A percentile compares a stretch with the other conserved stretches of the same genome.
These are phyloP conservation scores for Drosophila jambulina DNA, from an alignment of 1,140 invertebrate species.

Conservation along the genomic window DNA sequence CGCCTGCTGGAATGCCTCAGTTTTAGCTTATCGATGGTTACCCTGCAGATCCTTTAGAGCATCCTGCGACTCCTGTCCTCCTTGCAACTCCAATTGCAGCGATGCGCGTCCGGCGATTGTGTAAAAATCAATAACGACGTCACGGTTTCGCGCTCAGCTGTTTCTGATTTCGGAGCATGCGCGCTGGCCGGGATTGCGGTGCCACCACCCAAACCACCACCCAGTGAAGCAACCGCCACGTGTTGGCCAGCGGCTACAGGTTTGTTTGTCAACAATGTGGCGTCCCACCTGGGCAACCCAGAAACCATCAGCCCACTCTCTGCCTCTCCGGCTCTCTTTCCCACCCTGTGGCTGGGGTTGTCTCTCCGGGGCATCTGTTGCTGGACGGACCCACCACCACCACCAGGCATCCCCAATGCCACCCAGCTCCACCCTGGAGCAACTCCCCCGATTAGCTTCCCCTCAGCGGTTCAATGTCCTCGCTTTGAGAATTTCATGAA, in stretches of 20 bases:
- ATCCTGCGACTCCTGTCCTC: constrained; percentile 27
- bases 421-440: background rate
- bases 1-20: constrained; percentile 32
- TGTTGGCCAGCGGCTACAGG: constrained; percentile 70
- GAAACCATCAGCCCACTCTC: background rate
- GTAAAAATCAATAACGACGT: constrained; percentile 77
- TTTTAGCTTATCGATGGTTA: constrained; percentile 7
- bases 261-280: constrained; percentile 76
- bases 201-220: constrained; percentile 12
- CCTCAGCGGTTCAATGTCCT: constrained; percentile 73
- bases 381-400: constrained; percentile 19
- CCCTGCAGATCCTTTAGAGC: constrained; percentile 27
- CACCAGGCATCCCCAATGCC: constrained; percentile 3
- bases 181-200: constrained; percentile 4
- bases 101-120: constrained; percentile 60
- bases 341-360: constrained; percentile 20
- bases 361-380: constrained; percentile 40
- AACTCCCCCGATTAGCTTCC: constrained; percentile 72
- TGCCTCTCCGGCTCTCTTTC: constrained; percentile 3
- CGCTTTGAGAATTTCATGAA: constrained; percentile 68
- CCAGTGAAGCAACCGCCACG: constrained; percentile 41
- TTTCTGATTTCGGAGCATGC: constrained; percentile 40
- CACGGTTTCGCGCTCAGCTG: constrained; percentile 65
- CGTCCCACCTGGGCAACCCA: constrained; percentile 56
- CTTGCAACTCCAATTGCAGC: constrained; percentile 52